phyloP scores from a whole-genome alignment of 2,797 vertebrate species.

The Loris lydekkerianus region DNA sequence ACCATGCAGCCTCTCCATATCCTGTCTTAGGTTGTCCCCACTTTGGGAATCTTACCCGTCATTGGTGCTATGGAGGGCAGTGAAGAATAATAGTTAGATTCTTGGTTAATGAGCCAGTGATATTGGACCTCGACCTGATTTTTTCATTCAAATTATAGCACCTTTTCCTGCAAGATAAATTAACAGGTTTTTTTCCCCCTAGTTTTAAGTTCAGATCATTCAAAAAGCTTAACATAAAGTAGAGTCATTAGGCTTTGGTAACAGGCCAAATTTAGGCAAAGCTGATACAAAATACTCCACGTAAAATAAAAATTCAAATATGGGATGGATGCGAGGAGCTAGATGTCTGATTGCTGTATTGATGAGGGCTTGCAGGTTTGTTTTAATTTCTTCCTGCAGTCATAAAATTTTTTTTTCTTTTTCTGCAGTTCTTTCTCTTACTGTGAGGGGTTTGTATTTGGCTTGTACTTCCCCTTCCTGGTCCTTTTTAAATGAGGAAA shows the following conservation, averaged over 20 bases:
- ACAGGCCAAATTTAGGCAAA: slow-evolving; percentile 84
- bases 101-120: too few relatives aligned
- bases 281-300: slow-evolving; percentile 79
- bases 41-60: too few relatives aligned
- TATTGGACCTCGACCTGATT: too few relatives aligned
- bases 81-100: too few relatives aligned
- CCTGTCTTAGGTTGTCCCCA: too few relatives aligned
- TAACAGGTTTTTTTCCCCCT: slow-evolving; percentile 64
- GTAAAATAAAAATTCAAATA: slow-evolving; percentile 82
- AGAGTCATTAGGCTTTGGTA: slow-evolving; percentile 84
- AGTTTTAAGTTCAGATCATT: slow-evolving; percentile 81
- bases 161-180: slow-evolving; percentile 82
- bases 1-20: too few relatives aligned
- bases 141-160: slow-evolving; percentile 84
- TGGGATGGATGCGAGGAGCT: slow-evolving; percentile 72
- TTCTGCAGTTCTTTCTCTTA: slow-evolving; percentile 62
- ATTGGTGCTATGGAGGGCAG: too few relatives aligned
- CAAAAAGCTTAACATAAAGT: slow-evolving; percentile 84
- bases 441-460: slow-evolving; percentile 52
- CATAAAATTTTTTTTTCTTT: slow-evolving; percentile 60
- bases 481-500: slow-evolving; percentile 66
- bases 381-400: slow-evolving; percentile 82
- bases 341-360: slow-evolving; percentile 77
- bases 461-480: slow-evolving; percentile 57
- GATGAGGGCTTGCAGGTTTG: slow-evolving; percentile 79